Evolutionary conservation across 2,113 vertebrate species (phyloP), one percentile per base, ranked within the genome.

Genomic region (Oryzias melastigma): DNA sequence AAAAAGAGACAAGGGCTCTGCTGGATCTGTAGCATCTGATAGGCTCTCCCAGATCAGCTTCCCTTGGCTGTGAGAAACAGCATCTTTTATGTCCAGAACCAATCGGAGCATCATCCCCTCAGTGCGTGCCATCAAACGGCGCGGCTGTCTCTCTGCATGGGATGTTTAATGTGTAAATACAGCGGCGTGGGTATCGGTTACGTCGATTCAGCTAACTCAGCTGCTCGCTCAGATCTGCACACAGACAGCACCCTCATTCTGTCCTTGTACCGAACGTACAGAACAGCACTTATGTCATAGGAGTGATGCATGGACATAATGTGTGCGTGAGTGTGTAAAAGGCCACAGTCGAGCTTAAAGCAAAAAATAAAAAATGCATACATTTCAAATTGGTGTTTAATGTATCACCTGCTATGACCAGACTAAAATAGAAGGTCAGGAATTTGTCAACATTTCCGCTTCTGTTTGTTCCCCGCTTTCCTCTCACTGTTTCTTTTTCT

Each of bases 401-500:
- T 14, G 15, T 10, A 35, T 29, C 16, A 27, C 3, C 62, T 54
- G 15, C 14, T 50, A 17, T 65, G 45, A 65, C 49, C 16, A 16
- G 10, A 22, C 50, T 43, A 47, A 22, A 64, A 48, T 46, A 59
- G 41, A 49, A 58, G 27, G 13, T 62, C 53, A 61, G 44, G 19
- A 64, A 58, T 56, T n/a, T 70, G 25, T 55, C 15, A 16, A 63
- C 71, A 68, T 41, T 65, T 68, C 22, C 19, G 17, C 53, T 56
- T 54, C n/a, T n/a, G 24, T 68, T 51, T 42, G 40, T 18, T 76
- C 61, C 59, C 35, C 52, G 56, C 68, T 72, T 57, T 50, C 43
- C 53, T 65, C 52, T 24, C 54, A 51, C 19, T 45, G 52, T 17
- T 1, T 49, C 64, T 65, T 24, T 73, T 80, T 77, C 68, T 64